Conservation (phyloP, 2,113 vertebrate species). For the Scatophagus argus region DNA sequence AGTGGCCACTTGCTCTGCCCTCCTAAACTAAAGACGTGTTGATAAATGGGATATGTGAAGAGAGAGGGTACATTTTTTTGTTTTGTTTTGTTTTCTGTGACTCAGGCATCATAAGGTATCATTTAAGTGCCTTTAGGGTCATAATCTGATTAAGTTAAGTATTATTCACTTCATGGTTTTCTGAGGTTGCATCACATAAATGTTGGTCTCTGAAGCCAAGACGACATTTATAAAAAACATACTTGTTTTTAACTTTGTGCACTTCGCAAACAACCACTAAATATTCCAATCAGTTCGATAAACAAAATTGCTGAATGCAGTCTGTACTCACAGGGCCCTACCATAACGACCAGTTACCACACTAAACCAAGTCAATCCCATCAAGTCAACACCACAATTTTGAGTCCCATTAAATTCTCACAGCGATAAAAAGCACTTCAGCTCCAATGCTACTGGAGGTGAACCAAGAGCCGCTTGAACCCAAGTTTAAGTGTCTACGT, state of each 20-base stretch:
- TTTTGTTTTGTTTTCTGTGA: constrained; percentile 9
- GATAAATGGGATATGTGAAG: constrained; percentile 23
- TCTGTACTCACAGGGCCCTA: constrained; percentile 2
- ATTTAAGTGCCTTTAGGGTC: constrained; percentile 25
- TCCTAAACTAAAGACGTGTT: background rate
- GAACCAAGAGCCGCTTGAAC: constrained; percentile 24
- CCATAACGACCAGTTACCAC: constrained; percentile 50
- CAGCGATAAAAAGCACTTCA: constrained; percentile 33
- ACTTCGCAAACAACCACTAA: constrained; percentile 38
- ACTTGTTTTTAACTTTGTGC: constrained; percentile 38
- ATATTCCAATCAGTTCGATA: constrained; percentile 38
- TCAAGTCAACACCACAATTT: constrained; percentile 57
- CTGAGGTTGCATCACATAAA: constrained; percentile 3
- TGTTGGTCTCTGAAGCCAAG: constrained; percentile 15
- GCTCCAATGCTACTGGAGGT: constrained; percentile 41
- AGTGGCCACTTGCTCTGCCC: constrained; percentile 6
- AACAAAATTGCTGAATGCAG: constrained; percentile 30
- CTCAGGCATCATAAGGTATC: constrained; percentile 22
- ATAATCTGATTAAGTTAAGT: constrained; percentile 28
- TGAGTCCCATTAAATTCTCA: constrained; percentile 49
- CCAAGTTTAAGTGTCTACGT: constrained; percentile 48
- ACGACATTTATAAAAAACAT: constrained; percentile 41
- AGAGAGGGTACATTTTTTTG: background rate
- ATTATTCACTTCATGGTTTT: constrained; percentile 16
- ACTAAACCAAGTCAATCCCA: constrained; percentile 33